A percentile compares a stretch with the other conserved stretches of the same genome.
Evolutionary conservation across 2,113 vertebrate genomes (phyloP).

Genomic region (Coturnix japonica): DNA sequence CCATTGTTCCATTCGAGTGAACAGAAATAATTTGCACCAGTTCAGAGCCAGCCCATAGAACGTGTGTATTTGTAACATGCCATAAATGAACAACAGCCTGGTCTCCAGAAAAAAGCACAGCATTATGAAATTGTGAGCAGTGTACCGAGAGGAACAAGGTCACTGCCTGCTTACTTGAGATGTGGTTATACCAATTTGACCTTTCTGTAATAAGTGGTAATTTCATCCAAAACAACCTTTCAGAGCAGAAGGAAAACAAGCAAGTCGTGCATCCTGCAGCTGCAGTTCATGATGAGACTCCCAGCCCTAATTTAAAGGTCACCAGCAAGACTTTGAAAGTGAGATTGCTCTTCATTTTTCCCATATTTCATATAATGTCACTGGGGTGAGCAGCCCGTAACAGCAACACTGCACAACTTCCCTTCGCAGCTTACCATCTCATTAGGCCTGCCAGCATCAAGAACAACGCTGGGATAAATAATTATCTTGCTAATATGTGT

Average conservation of each 20-base stretch:
- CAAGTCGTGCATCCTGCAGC: neutral
- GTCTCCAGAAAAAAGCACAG: neutral
- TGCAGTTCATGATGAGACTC: conserved; percentile 50
- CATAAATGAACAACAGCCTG: neutral
- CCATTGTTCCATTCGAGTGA: neutral
- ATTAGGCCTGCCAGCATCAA: neutral
- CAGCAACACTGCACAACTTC: neutral
- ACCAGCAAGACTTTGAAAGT: conserved; percentile 27
- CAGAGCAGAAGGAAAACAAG: neutral
- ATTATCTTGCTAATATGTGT: neutral
- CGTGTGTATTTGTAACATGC: rapidly evolving
- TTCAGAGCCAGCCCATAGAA: neutral
- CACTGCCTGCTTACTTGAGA: neutral
- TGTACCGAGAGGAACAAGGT: neutral
- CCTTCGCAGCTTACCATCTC: neutral
- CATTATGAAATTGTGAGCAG: neutral
- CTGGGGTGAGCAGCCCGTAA: neutral
- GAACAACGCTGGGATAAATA: neutral
- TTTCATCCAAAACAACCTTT: conserved; percentile 52
- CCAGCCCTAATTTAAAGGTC: conserved; percentile 61
- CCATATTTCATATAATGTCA: neutral
- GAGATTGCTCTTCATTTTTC: neutral
- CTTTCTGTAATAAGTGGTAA: conserved; percentile 53
- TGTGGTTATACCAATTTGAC: neutral
- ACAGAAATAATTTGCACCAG: neutral